These are phyloP conservation scores for Ptycholaimellus sp. DNA, from an alignment of 2,888 invertebrate species.

Conservation along the genomic window DNA sequence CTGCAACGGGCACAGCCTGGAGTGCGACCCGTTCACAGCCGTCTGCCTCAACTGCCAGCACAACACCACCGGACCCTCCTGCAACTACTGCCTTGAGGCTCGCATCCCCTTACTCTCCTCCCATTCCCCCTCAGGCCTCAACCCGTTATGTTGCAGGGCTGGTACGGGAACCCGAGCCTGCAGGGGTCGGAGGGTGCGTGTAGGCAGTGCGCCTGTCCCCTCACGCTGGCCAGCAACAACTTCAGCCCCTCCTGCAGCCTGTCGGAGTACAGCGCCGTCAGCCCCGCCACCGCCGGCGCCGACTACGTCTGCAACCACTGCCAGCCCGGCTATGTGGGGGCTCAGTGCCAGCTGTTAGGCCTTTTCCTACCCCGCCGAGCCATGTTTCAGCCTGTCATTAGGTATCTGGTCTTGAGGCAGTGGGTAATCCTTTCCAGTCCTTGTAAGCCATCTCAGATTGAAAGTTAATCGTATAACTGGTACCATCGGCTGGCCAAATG, in stretches of 20 bases:
- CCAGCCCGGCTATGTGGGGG: constrained; percentile 25
- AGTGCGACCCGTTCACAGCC: constrained; percentile 61
- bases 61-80: constrained; percentile 56
- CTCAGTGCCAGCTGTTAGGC: constrained; percentile 38
- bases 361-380: too few species aligned
- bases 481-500: too few species aligned
- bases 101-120: too few species aligned
- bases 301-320: constrained; percentile 39
- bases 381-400: too few species aligned
- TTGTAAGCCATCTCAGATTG: too few species aligned
- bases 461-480: too few species aligned
- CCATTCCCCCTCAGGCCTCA: too few species aligned
- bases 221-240: constrained; percentile 40
- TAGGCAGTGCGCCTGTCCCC: constrained; percentile 30
- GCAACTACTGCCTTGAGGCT: constrained; percentile 50
- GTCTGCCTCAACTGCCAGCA: constrained; percentile 48
- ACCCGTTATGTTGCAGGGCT: too few species aligned
- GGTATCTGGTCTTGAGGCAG: too few species aligned
- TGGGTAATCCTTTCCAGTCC: too few species aligned
- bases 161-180: constrained; percentile 35
- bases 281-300: constrained; percentile 30
- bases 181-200: constrained; percentile 35
- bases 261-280: constrained; percentile 13
- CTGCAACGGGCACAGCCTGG: constrained; percentile 55
- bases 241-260: constrained; percentile 25